Percentiles rank a stretch among this genome's conserved stretches.
Evolutionary conservation across 2,113 vertebrate genomes (phyloP).

Genomic region (Corythoichthys intestinalis): DNA sequence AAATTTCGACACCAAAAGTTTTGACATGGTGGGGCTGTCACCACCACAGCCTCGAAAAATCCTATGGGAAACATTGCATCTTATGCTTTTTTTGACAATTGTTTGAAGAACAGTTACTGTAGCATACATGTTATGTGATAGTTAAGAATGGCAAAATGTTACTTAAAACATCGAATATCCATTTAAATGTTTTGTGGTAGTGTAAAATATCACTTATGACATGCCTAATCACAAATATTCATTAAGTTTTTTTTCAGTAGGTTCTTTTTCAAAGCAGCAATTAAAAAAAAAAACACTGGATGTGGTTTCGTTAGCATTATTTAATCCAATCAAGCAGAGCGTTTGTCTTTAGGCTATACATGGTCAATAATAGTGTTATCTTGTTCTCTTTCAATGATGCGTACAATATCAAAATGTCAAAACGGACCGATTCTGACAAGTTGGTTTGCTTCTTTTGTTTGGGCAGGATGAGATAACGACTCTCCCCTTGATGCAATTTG

Average conservation of each 20-base stretch:
- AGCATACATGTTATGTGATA: neutral
- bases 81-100: neutral
- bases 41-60: no score
- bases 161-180: neutral
- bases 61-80: neutral
- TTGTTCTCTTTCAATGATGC: constrained; percentile 13
- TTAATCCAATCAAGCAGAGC: constrained; percentile 14
- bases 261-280: neutral
- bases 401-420: constrained; percentile 26
- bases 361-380: constrained; percentile 27
- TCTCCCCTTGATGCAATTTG: constrained; percentile 43
- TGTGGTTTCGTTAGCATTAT: constrained; percentile 8
- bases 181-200: neutral
- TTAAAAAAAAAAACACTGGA: neutral
- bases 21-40: no score
- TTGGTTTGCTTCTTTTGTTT: constrained; percentile 37
- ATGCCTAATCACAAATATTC: neutral
- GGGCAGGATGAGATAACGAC: constrained; percentile 34
- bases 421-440: constrained; percentile 17
- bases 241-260: neutral
- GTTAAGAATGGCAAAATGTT: neutral
- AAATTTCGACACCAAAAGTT: no score
- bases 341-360: constrained; percentile 25
- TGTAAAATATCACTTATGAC: no score
- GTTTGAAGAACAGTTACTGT: neutral